phyloP scores from a whole-genome alignment of 2,888 invertebrate species.

The Blera fallax region DNA sequence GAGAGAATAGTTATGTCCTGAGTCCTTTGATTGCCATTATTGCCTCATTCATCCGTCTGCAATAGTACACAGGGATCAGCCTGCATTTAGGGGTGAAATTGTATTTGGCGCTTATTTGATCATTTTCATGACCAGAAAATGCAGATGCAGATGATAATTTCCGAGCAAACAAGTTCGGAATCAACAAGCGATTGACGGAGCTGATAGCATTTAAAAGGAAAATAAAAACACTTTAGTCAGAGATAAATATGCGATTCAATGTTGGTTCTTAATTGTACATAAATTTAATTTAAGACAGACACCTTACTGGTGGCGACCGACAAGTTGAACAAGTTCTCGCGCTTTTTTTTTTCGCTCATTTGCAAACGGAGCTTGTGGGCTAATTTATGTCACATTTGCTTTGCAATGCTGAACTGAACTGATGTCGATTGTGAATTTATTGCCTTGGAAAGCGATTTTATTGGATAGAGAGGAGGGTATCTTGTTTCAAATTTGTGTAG shows the following conservation, averaged over 20 bases:
- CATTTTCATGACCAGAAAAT: constrained; percentile 40
- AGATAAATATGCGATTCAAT: constrained; percentile 57
- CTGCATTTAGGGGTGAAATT: constrained; percentile 31
- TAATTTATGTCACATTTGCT: constrained; percentile 21
- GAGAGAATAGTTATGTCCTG: constrained; percentile 6
- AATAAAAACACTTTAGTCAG: constrained; percentile 51
- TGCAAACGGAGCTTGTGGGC: constrained; percentile 16
- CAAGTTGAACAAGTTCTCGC: constrained; percentile 14
- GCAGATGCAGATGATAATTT: constrained; percentile 33
- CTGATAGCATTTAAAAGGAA: constrained; percentile 31
- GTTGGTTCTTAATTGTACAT: constrained; percentile 41
- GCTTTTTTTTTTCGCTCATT: constrained; percentile 1
- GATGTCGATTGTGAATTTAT: constrained; percentile 49
- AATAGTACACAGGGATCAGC: background rate
- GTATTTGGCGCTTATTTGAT: constrained; percentile 25
- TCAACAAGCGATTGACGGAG: constrained; percentile 26
- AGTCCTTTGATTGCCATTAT: constrained; percentile 39
- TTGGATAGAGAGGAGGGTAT: constrained; percentile 8
- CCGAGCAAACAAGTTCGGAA: constrained; percentile 42
- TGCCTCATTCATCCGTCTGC: constrained; percentile 31
- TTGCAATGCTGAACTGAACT: background rate
- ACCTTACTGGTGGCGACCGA: constrained; percentile 11
- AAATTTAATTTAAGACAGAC: constrained; percentile 45
- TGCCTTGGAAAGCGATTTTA: constrained; percentile 43
- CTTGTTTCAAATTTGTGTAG: background rate